Percentiles rank a stretch among this genome's conserved stretches.
Evolutionary conservation across 23 tunicate genomes (phyloP).

Genomic region (Styela clava): DNA sequence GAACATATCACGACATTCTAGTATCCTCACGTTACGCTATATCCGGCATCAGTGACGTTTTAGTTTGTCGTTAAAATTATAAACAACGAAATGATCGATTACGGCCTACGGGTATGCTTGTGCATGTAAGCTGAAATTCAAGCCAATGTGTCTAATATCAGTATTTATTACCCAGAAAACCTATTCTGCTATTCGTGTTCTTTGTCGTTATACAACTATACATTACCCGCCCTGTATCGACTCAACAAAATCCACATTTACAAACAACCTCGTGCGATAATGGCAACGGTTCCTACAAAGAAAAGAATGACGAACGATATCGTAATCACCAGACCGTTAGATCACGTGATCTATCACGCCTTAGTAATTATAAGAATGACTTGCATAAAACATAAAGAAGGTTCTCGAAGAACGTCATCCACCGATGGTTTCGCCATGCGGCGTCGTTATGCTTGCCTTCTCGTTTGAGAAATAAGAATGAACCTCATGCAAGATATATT

Average conservation of each 20-base stretch:
- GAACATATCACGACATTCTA: not conserved
- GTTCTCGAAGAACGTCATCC: constrained; percentile 9
- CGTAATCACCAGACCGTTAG: constrained; percentile 5
- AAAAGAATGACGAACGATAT: constrained; percentile 22
- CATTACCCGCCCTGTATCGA: no score
- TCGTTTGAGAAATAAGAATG: no score
- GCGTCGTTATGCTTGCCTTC: no score
- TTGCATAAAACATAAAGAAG: not conserved
- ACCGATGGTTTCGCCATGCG: not conserved
- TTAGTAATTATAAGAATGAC: not conserved
- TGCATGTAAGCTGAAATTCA: no score
- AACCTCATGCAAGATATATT: no score
- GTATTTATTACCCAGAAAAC: no score
- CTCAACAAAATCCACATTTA: no score
- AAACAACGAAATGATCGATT: not conserved
- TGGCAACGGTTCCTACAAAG: not conserved
- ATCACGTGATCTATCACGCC: constrained; percentile 21
- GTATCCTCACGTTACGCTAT: not conserved
- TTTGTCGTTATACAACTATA: no score
- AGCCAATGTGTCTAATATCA: not conserved
- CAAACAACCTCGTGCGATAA: constrained; percentile 4
- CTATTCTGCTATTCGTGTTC: no score
- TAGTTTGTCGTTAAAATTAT: no score
- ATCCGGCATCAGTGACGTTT: not conserved
- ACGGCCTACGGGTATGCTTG: no score